Conservation (phyloP, 2,113 vertebrate genomes). For the Lynx canadensis region DNA sequence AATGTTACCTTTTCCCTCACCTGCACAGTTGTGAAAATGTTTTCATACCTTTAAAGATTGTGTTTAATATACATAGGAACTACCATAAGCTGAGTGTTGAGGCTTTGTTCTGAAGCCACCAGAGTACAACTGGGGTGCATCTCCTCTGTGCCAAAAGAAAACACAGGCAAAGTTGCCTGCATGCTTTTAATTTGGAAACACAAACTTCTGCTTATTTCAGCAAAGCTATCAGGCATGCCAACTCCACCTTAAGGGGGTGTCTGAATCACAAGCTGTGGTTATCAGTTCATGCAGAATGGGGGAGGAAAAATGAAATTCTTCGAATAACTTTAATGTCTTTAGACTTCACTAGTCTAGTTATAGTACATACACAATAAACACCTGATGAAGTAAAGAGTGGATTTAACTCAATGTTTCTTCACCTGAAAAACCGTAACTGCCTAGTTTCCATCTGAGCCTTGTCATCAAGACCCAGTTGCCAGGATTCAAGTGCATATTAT, state of each 20-base stretch:
- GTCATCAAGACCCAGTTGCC: background rate
- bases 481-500: background rate
- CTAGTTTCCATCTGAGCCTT: background rate
- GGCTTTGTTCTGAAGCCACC: background rate
- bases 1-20: background rate
- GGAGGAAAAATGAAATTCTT: background rate
- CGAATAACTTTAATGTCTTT: background rate
- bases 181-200: background rate
- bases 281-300: background rate
- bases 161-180: background rate
- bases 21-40: background rate
- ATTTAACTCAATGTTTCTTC: background rate
- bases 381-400: background rate
- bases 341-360: background rate
- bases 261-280: background rate
- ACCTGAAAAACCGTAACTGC: background rate
- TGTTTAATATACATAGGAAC: background rate
- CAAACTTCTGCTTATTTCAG: background rate
- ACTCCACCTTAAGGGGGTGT: background rate
- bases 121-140: background rate
- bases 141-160: background rate
- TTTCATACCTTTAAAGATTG: slow-evolving; percentile 27
- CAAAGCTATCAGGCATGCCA: background rate
- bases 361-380: background rate
- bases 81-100: background rate